Evolutionary conservation across 2,797 vertebrate species (phyloP).

Genomic region (Onychomys arenicola): DNA sequence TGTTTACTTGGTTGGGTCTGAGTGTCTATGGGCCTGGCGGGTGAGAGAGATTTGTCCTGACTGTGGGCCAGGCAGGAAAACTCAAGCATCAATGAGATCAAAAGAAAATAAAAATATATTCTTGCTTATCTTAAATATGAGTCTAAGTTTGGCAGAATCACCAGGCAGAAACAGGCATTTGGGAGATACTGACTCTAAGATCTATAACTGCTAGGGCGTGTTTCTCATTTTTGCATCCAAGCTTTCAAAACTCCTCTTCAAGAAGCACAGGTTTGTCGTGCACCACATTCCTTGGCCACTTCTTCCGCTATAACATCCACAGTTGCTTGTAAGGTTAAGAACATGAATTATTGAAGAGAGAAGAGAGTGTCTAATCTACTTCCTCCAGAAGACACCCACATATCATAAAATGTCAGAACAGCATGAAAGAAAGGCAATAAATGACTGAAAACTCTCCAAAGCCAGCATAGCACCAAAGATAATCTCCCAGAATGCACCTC

Average conservation of each 20-base stretch:
- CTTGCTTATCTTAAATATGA: neutral
- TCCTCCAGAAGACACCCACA: slow-evolving; percentile 37
- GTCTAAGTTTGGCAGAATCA: neutral
- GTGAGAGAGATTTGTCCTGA: too few relatives aligned
- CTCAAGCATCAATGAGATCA: too few relatives aligned
- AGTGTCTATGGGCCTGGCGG: too few relatives aligned
- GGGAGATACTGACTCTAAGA: neutral
- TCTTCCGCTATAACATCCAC: neutral
- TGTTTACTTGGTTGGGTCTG: too few relatives aligned
- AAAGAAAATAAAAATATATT: slow-evolving; percentile 19
- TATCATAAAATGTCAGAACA: slow-evolving; percentile 59
- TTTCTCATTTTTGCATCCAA: neutral
- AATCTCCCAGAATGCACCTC: neutral
- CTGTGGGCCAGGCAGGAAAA: too few relatives aligned
- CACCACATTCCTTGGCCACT: slow-evolving; percentile 19
- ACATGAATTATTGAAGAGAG: slow-evolving; percentile 67
- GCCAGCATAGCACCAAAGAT: neutral
- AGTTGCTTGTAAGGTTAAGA: slow-evolving; percentile 66
- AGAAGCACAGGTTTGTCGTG: slow-evolving; percentile 13
- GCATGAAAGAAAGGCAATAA: slow-evolving; percentile 58
- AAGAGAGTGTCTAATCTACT: slow-evolving; percentile 28
- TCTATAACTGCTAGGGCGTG: neutral
- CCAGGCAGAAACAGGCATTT: neutral
- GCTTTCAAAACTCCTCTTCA: slow-evolving; percentile 24
- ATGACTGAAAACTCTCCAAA: neutral